Evolutionary conservation across 2,797 vertebrate genomes (phyloP).

Genomic region (Setipinna tenuifilis): DNA sequence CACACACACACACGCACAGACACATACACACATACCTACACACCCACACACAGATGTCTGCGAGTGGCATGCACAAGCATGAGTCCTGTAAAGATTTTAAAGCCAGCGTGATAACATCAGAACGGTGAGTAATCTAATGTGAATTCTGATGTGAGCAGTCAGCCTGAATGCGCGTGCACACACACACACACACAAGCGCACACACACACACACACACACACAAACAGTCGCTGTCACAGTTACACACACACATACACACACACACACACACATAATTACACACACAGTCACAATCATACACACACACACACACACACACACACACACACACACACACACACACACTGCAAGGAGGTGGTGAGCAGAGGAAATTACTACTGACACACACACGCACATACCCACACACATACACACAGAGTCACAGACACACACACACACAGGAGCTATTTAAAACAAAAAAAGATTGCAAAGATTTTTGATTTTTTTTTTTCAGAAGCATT

Average conservation of each 20-base stretch:
- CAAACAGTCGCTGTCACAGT: not conserved
- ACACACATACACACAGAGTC: too few relatives aligned
- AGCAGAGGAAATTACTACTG: too few relatives aligned
- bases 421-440: not conserved
- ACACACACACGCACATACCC: too few relatives aligned
- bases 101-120: not conserved
- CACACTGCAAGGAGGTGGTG: too few relatives aligned
- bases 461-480: not conserved
- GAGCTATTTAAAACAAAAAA: not conserved
- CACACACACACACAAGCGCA: too few relatives aligned
- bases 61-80: not conserved
- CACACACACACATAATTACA: too few relatives aligned
- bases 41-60: conserved; percentile 2
- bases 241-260: too few relatives aligned
- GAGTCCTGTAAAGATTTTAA: conserved; percentile 12
- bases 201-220: not conserved
- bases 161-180: not conserved
- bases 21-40: not conserved
- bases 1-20: not conserved
- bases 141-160: not conserved
- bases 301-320: too few relatives aligned
- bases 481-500: not conserved
- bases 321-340: too few relatives aligned
- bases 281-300: too few relatives aligned
- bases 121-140: conserved; percentile 5